A percentile compares a stretch with the other conserved stretches of the same genome.
phyloP scores from a whole-genome alignment of 2,797 vertebrate species.

The Rousettus madagascariensis region DNA sequence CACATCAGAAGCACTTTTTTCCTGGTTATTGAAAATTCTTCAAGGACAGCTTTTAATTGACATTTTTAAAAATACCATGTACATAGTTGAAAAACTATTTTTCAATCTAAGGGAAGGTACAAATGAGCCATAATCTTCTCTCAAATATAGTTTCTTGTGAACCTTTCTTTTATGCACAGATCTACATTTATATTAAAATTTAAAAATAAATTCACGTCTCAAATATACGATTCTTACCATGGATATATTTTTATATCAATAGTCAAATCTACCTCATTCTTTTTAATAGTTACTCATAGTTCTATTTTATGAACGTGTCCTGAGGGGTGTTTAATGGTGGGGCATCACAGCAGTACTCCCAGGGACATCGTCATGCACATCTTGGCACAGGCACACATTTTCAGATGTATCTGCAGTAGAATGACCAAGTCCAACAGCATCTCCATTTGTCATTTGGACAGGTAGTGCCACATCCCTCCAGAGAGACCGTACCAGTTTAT shows the following conservation, averaged over 20 bases:
- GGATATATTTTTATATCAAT: not conserved
- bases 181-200: not conserved
- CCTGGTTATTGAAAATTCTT: not conserved
- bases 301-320: not conserved
- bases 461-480: not conserved
- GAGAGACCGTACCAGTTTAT: not conserved
- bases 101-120: not conserved
- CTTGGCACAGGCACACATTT: accelerated
- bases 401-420: not conserved
- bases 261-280: not conserved
- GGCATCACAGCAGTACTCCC: not conserved
- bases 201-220: not conserved
- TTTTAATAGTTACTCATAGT: not conserved
- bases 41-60: not conserved
- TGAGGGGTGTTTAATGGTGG: not conserved
- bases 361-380: accelerated
- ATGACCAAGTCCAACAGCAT: not conserved
- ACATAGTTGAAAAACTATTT: not conserved
- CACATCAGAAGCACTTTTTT: not conserved
- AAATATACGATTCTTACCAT: not conserved
- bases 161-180: not conserved
- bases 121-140: not conserved
- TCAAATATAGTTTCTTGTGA: not conserved
- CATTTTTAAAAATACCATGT: not conserved
- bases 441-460: not conserved